These are phyloP conservation scores for Amorpha juglandis DNA, from an alignment of 2,888 invertebrate genomes.

Conservation along the genomic window DNA sequence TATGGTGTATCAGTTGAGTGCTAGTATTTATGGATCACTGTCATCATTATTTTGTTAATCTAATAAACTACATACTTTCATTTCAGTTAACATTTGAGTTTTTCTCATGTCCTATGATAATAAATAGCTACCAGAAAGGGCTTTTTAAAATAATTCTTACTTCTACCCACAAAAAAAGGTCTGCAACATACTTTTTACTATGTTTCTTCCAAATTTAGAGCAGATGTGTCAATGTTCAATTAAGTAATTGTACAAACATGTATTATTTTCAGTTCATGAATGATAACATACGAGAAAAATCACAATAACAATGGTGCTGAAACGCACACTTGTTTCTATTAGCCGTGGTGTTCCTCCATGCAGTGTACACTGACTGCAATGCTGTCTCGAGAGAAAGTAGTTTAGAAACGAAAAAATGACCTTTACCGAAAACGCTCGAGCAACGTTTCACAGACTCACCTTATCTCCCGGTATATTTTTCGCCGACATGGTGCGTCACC, in stretches of 20 bases:
- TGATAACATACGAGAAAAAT: slow-evolving; percentile 21
- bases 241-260: slow-evolving; percentile 9
- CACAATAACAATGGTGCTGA: slow-evolving; percentile 25
- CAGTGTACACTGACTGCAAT: slow-evolving; percentile 45
- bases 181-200: not conserved
- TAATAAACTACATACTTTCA: too few relatives aligned
- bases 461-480: slow-evolving; percentile 93
- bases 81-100: too few relatives aligned
- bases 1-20: too few relatives aligned
- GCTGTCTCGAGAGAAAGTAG: slow-evolving; percentile 67
- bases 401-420: slow-evolving; percentile 71
- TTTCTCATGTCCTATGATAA: too few relatives aligned
- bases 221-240: not conserved
- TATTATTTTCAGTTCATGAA: slow-evolving; percentile 12
- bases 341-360: slow-evolving; percentile 32
- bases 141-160: not conserved
- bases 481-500: slow-evolving; percentile 87
- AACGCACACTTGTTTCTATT: slow-evolving; percentile 23
- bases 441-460: slow-evolving; percentile 79
- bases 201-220: not conserved
- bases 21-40: too few relatives aligned
- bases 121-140: not conserved
- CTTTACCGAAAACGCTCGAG: slow-evolving; percentile 54
- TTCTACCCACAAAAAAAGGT: slow-evolving; percentile 1
- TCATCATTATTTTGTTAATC: too few relatives aligned